phyloP scores from a whole-genome alignment of 2,113 vertebrate genomes.

The Bubalus kerabau region DNA sequence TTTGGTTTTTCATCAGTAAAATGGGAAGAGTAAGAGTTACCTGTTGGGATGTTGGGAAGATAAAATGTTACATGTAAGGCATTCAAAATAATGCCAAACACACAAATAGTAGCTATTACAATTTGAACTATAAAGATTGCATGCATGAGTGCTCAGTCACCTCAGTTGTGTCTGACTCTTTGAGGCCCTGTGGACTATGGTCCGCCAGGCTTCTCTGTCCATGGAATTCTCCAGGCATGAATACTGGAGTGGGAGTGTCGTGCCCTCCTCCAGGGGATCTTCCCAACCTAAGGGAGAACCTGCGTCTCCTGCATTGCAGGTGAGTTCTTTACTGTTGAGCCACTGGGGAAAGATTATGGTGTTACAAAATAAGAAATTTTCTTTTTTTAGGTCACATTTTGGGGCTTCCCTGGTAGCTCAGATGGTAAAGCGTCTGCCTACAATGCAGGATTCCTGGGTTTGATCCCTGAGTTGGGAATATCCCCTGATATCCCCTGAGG shows the following conservation, averaged over 20 bases:
- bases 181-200: background rate
- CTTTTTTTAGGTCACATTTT: conserved; percentile 14
- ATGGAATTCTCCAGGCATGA: background rate
- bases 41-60: background rate
- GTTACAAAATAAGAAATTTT: conserved; percentile 31
- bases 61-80: background rate
- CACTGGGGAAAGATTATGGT: background rate
- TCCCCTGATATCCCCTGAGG: background rate
- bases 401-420: no score
- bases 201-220: background rate
- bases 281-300: background rate
- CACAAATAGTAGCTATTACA: conserved; percentile 40
- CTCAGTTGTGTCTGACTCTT: background rate
- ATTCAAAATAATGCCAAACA: background rate
- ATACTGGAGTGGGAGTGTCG: background rate
- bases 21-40: background rate
- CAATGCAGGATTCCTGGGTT: no score
- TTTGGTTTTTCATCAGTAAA: conserved; percentile 1
- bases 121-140: conserved; percentile 26
- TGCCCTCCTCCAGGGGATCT: background rate
- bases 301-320: background rate
- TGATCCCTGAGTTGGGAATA: no score
- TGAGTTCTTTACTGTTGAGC: background rate
- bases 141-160: background rate
- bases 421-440: no score